Conservation (phyloP, 2,888 invertebrate species). For the Galeopsomyia nigrocyanea region DNA sequence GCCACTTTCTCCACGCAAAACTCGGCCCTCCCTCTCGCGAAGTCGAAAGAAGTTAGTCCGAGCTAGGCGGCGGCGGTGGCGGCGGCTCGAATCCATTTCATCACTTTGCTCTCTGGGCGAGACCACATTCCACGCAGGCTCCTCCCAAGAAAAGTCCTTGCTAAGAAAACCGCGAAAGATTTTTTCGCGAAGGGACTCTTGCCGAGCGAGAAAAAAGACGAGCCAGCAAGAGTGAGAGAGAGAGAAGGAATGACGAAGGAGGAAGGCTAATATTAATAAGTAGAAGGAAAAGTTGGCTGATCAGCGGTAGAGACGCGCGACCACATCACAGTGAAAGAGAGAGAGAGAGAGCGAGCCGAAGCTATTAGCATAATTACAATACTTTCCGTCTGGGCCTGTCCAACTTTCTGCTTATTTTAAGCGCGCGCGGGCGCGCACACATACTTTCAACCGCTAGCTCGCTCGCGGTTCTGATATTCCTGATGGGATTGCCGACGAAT, state of each 20-base stretch:
- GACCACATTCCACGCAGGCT: conserved; percentile 9
- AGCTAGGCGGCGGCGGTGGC: background rate
- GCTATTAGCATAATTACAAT: conserved; percentile 69
- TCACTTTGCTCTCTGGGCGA: conserved; percentile 27
- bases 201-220: conserved; percentile 18
- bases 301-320: conserved; percentile 57
- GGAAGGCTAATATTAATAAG: conserved; percentile 65
- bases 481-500: conserved; percentile 64
- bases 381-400: conserved; percentile 63
- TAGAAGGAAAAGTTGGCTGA: conserved; percentile 68
- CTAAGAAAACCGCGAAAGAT: conserved; percentile 36
- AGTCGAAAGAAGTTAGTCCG: conserved; percentile 27
- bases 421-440: conserved; percentile 51
- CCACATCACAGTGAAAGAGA: conserved; percentile 64
- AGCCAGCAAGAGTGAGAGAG: background rate
- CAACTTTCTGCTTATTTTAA: conserved; percentile 67
- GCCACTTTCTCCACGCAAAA: conserved; percentile 13
- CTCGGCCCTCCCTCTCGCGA: background rate
- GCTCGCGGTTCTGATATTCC: conserved; percentile 54
- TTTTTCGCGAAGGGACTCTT: conserved; percentile 33
- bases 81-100: conserved; percentile 38
- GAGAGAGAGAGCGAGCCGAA: conserved; percentile 52
- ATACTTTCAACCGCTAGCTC: conserved; percentile 11
- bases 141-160: conserved; percentile 28
- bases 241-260: conserved; percentile 4